These are phyloP conservation scores for Lithobates sylvaticus DNA, from an alignment of 2,797 vertebrate species.

Conservation along the genomic window DNA sequence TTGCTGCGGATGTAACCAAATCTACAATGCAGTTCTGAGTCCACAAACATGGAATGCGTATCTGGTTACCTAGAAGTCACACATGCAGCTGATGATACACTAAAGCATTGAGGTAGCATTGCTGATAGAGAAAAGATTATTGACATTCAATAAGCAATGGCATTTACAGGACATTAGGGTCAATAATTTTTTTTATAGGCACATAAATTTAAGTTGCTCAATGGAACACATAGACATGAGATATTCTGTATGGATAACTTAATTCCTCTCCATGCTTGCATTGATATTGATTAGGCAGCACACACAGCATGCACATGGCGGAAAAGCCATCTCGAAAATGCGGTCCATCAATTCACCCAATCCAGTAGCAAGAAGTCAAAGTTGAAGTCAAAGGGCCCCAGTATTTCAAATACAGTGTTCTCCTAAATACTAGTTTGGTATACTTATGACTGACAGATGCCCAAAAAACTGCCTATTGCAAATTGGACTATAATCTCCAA, in stretches of 20 bases:
- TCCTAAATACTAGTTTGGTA: too few relatives aligned
- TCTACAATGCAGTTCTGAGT: background rate
- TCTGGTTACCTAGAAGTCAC: background rate
- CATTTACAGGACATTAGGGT: background rate
- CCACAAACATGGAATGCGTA: background rate
- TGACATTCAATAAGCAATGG: background rate
- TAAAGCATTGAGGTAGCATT: background rate
- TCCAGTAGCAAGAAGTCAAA: background rate
- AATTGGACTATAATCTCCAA: background rate
- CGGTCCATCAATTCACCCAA: background rate
- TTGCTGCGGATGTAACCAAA: background rate
- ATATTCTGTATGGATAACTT: background rate
- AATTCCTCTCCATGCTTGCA: background rate
- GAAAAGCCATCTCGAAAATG: background rate
- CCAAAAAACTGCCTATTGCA: background rate
- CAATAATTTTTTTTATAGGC: background rate
- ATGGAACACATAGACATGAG: background rate
- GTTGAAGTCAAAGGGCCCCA: too few relatives aligned
- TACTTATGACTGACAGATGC: too few relatives aligned
- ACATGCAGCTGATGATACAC: conserved; percentile 4
- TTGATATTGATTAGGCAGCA: background rate
- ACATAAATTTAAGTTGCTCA: background rate
- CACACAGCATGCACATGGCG: too few relatives aligned
- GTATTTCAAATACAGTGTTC: too few relatives aligned
- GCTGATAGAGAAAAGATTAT: background rate